Percentiles rank a stretch among this genome's conserved stretches.
Conservation (phyloP, 2,113 vertebrate species). For the Platycercus adscitus region DNA sequence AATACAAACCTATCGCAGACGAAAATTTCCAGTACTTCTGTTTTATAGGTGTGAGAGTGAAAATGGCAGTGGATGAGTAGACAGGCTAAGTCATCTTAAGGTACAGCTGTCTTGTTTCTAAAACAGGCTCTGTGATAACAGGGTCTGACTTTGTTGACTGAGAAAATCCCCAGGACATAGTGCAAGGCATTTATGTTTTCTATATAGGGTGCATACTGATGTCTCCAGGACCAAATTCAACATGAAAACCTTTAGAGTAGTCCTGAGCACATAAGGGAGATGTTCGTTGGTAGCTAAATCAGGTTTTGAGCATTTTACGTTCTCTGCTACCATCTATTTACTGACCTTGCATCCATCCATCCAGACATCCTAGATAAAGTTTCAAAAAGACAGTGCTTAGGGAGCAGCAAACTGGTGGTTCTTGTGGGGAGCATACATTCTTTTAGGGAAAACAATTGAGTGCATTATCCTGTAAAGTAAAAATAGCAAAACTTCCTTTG, state of each 20-base stretch:
- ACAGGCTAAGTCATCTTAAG: background rate
- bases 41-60: background rate
- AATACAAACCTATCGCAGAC: background rate
- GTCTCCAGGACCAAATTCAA: background rate
- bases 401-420: background rate
- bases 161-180: background rate
- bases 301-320: background rate
- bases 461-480: background rate
- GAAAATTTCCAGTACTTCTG: background rate
- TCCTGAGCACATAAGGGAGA: background rate
- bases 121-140: background rate
- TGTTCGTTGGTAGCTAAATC: background rate
- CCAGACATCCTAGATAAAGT: background rate
- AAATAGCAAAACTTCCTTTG: slow-evolving; percentile 37
- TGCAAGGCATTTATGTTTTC: background rate
- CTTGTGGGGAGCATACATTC: background rate
- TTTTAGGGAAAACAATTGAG: background rate
- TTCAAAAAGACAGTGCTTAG: background rate
- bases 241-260: background rate
- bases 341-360: background rate
- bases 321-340: background rate
- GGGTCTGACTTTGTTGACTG: background rate
- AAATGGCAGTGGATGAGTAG: background rate
- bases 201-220: background rate
- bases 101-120: background rate